Percentiles rank a stretch among this genome's conserved stretches.
These are phyloP conservation scores for Ephestia elutella DNA, from an alignment of 1,140 invertebrate species.

Conservation along the genomic window DNA sequence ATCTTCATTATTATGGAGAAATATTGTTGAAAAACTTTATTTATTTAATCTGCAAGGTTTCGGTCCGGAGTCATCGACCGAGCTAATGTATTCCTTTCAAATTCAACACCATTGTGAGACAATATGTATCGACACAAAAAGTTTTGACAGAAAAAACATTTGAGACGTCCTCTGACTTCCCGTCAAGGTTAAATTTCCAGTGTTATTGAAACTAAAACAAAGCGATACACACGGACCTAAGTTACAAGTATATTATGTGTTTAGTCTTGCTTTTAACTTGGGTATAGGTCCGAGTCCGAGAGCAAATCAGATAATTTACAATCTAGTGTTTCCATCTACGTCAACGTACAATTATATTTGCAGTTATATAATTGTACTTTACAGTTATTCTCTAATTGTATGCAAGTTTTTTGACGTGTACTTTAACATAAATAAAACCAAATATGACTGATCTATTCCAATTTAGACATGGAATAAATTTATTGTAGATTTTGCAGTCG, in stretches of 20 bases:
- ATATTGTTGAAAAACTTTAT: conserved; percentile 13
- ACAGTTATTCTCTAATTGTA: too few species aligned
- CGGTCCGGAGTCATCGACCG: conserved; percentile 33
- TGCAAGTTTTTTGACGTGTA: conserved; percentile 1
- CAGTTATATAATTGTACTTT: too few species aligned
- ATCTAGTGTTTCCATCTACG: too few species aligned
- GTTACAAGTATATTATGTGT: neutral
- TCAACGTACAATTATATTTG: too few species aligned
- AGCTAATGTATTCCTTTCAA: conserved; percentile 63
- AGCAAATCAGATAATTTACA: too few species aligned
- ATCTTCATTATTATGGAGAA: conserved; percentile 12
- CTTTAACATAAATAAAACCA: conserved; percentile 14
- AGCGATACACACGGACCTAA: conserved; percentile 27
- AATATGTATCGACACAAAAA: conserved; percentile 60
- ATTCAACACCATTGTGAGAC: conserved; percentile 52
- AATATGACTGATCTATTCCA: neutral
- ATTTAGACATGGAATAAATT: neutral
- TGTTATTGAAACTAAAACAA: conserved; percentile 47
- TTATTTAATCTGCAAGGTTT: conserved; percentile 13
- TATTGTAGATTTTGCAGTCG: neutral
- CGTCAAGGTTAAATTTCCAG: conserved; percentile 45
- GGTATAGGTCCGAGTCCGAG: too few species aligned
- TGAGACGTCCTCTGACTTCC: conserved; percentile 41
- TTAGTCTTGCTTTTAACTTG: conserved; percentile 37
- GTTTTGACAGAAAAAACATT: conserved; percentile 42